A percentile compares a stretch with the other conserved stretches of the same genome.
Conservation (phyloP, 2,797 vertebrate genomes). For the Amphiprion clarkii region DNA sequence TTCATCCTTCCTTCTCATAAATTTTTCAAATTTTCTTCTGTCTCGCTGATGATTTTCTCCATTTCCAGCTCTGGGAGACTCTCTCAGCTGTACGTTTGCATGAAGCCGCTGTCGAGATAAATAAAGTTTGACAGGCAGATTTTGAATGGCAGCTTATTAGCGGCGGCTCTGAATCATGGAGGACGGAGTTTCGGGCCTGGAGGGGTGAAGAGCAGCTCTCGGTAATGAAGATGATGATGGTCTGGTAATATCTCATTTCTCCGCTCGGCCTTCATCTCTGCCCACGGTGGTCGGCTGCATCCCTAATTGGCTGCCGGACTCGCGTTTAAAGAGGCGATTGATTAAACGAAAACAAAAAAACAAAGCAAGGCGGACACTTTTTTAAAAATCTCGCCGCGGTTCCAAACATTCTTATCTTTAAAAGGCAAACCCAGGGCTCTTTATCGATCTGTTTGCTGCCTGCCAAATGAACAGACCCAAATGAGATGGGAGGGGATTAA, state of each 20-base stretch:
- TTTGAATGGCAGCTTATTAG: conserved; percentile 27
- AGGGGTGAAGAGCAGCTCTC: conserved; percentile 5
- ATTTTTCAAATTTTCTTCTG: no score
- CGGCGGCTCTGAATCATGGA: not conserved
- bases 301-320: conserved; percentile 24
- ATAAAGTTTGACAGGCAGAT: not conserved
- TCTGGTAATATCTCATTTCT: conserved; percentile 37
- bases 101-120: no score
- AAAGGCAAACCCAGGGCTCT: conserved; percentile 47
- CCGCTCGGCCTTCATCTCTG: not conserved
- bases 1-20: no score
- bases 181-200: not conserved
- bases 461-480: conserved; percentile 41
- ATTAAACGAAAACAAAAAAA: conserved; percentile 29
- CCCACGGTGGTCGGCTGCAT: conserved; percentile 23
- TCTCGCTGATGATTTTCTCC: no score
- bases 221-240: conserved; percentile 47
- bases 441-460: conserved; percentile 69
- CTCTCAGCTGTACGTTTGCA: no score
- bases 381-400: conserved; percentile 4
- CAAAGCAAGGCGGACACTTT: conserved; percentile 27
- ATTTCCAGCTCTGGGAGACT: no score
- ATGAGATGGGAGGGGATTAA: conserved; percentile 50
- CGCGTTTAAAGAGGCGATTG: conserved; percentile 45
- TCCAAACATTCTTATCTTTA: conserved; percentile 60